A percentile compares a stretch with the other conserved stretches of the same genome.
Conservation (phyloP, 2,113 vertebrate species). For the Podarcis cretensis region DNA sequence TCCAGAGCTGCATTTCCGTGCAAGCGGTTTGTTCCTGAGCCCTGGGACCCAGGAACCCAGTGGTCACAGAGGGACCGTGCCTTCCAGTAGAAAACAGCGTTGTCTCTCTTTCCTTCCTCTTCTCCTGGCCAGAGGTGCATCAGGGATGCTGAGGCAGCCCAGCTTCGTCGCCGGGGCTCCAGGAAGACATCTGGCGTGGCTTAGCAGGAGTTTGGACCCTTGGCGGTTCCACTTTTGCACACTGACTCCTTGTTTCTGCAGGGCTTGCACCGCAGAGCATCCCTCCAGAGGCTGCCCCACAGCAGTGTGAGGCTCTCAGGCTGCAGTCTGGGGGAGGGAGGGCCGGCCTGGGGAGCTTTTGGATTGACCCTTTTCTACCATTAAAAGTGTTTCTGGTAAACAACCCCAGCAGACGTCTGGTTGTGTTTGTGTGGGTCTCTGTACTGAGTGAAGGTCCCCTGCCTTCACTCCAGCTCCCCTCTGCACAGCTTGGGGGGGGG, state of each 20-base stretch:
- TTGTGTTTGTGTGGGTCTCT: not conserved
- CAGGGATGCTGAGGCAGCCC: not conserved
- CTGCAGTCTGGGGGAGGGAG: not conserved
- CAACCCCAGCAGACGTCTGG: no score
- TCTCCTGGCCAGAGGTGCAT: not conserved
- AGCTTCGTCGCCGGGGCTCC: not conserved
- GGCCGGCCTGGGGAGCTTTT: not conserved
- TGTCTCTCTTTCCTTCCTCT: not conserved
- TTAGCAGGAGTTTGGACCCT: no score
- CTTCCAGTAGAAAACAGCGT: not conserved
- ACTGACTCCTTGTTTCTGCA: no score
- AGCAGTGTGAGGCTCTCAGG: not conserved
- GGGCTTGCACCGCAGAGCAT: not conserved
- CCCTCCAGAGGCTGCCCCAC: not conserved
- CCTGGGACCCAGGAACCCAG: not conserved
- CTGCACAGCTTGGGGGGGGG: not conserved
- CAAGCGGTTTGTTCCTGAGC: not conserved
- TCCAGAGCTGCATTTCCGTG: not conserved
- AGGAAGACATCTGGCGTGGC: no score
- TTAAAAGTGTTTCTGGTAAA: slow-evolving; percentile 4
- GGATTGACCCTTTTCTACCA: not conserved
- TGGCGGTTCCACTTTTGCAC: no score
- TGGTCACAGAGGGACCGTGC: not conserved
- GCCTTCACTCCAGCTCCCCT: no score
- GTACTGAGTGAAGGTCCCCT: not conserved